phyloP scores from a whole-genome alignment of 2,113 vertebrate species.

The Periophthalmodon schlosseri region DNA sequence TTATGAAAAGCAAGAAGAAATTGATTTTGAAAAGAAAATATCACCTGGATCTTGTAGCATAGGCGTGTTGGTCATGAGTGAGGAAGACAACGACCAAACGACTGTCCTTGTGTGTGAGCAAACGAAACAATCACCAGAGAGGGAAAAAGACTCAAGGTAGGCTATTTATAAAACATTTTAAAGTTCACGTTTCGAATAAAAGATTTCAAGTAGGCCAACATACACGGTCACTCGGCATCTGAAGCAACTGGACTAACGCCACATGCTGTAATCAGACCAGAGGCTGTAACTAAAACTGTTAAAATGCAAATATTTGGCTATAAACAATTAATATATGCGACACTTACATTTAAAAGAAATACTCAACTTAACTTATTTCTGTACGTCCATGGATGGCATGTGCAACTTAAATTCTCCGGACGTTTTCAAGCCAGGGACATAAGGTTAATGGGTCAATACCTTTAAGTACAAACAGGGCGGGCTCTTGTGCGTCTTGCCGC shows the following conservation, averaged over 20 bases:
- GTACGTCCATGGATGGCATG: not conserved
- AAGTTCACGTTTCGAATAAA: not conserved
- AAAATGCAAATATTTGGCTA: no score
- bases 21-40: not conserved
- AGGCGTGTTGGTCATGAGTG: not conserved
- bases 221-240: no score
- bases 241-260: no score
- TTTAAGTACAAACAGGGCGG: slow-evolving; percentile 1
- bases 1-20: not conserved
- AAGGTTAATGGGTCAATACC: not conserved
- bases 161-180: not conserved
- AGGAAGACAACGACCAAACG: not conserved
- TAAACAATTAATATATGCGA: no score
- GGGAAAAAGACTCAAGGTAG: not conserved
- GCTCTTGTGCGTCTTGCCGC: not conserved
- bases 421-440: not conserved
- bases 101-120: not conserved
- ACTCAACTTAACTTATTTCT: not conserved
- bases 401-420: not conserved
- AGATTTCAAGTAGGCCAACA: no score
- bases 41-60: not conserved
- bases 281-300: no score
- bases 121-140: not conserved
- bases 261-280: no score
- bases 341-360: not conserved